Percentiles rank a stretch among this genome's conserved stretches.
phyloP scores from a whole-genome alignment of 37 sponge, comb jelly and placozoan species.

The Oopsacas minuta region DNA sequence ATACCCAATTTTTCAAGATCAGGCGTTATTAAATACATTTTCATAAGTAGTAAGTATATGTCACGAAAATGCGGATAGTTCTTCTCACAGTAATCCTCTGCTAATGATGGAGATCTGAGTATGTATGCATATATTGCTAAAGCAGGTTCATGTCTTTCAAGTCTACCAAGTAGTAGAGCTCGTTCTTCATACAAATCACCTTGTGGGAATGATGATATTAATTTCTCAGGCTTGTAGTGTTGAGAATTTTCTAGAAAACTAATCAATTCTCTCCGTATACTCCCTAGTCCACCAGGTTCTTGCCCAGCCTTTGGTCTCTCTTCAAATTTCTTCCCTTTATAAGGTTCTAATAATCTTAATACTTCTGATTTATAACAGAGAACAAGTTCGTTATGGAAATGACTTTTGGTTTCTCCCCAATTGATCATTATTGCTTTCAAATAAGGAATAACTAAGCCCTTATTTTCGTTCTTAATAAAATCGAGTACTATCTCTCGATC shows the following conservation, averaged over 20 bases:
- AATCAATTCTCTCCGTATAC: slow-evolving; percentile 42
- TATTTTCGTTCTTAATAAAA: not conserved
- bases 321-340: not conserved
- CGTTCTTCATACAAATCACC: slow-evolving; percentile 66
- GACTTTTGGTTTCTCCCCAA: slow-evolving; percentile 37
- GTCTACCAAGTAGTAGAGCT: slow-evolving; percentile 60
- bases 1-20: slow-evolving; percentile 20
- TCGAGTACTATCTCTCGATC: slow-evolving; percentile 44
- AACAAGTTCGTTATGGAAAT: slow-evolving; percentile 58
- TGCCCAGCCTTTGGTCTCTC: slow-evolving; percentile 46
- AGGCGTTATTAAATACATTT: slow-evolving; percentile 61
- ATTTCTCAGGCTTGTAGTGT: slow-evolving; percentile 45
- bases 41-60: slow-evolving; percentile 60
- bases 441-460: slow-evolving; percentile 36
- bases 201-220: slow-evolving; percentile 48
- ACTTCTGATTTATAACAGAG: slow-evolving; percentile 28
- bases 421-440: slow-evolving; percentile 53
- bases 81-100: slow-evolving; percentile 44
- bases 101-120: slow-evolving; percentile 50
- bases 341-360: not conserved
- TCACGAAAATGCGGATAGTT: not conserved
- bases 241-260: slow-evolving; percentile 47
- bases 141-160: slow-evolving; percentile 66
- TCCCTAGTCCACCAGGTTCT: slow-evolving; percentile 53
- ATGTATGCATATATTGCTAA: slow-evolving; percentile 74